These are phyloP conservation scores for Lycaon pictus DNA, from an alignment of 2,113 vertebrate genomes.

Conservation along the genomic window DNA sequence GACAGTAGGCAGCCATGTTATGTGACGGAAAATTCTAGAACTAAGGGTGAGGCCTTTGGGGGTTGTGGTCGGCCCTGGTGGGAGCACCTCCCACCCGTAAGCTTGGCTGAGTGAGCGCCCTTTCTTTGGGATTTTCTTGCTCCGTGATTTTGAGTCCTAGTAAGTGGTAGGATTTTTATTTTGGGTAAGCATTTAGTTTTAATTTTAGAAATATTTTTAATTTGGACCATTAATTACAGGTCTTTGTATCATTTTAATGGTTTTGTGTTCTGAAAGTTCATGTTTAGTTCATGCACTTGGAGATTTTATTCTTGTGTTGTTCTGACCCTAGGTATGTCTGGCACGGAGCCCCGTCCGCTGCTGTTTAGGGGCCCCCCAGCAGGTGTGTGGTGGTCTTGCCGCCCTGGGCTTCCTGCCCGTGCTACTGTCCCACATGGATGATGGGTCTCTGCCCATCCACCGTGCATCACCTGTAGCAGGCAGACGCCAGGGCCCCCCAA, in stretches of 20 bases:
- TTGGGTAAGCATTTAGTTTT: conserved; percentile 5
- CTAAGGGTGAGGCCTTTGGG: not conserved
- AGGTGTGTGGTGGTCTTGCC: not conserved
- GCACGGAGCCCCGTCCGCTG: not conserved
- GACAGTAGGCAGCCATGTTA: not conserved
- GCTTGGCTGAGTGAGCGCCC: not conserved
- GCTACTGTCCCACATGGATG: not conserved
- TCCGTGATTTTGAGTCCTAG: conserved; percentile 30
- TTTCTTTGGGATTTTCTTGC: not conserved
- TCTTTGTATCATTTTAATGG: not conserved
- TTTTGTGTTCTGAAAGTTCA: not conserved
- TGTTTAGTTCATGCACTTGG: not conserved
- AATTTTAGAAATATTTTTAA: not conserved
- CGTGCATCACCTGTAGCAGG: not conserved
- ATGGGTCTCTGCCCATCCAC: not conserved
- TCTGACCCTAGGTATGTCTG: too few relatives aligned
- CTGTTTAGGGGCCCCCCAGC: not conserved
- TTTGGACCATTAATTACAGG: not conserved
- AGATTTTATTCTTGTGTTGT: not conserved
- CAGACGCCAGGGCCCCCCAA: not conserved
- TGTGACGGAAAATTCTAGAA: not conserved
- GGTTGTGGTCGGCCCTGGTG: too few relatives aligned
- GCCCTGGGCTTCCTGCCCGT: not conserved
- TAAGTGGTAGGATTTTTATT: not conserved
- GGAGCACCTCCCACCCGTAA: not conserved